Evolutionary conservation across 2,797 vertebrate genomes (phyloP), one percentile per base, ranked within the genome.

Genomic region (Orientallactaga sibirica): DNA sequence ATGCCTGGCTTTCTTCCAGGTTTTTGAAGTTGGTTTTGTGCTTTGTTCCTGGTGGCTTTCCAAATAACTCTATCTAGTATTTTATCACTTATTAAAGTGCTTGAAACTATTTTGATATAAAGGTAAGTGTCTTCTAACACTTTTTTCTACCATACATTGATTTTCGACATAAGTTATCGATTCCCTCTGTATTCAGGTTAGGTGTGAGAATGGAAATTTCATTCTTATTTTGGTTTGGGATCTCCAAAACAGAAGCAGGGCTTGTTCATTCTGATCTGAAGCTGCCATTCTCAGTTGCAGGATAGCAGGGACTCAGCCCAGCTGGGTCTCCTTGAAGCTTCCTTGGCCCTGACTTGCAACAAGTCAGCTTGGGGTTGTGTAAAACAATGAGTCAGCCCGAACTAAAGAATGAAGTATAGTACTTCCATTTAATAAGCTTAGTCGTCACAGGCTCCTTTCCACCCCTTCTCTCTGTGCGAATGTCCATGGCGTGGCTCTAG

Each of bases 341-440:
- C 88, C 64, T 77, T 95, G 90, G 88, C n/a, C 86, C 86, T 18
- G 71, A 90, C 76, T 64, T 76, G 25, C 94, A 90, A 33, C 86
- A 94, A 94, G 41, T 95, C 90, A 93, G 71, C 55, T 79, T 88
- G 62, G n/a, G 88, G 64, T 67, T 95, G 95, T 92, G 90, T 82
- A 83, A 86, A 92, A 88, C 62, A 74, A 5, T 75, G 75, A 94
- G 90, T 95, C 86, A 97, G 93, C 86, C 25, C 64, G 64, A 71
- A 91, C 58, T 75, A 67, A 92, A 74, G 66, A 93, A 61, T 84
- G 64, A 83, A 91, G 61, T 70, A 12, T 37, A 78, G 18, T 8
- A 27, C 86, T 82, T 82, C 67, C 27, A 5, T 87, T 95, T 55
- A 81, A 33, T 86, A 33, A 78, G 61, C 66, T 67, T 77, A 37